Evolutionary conservation across 2,888 invertebrate genomes (phyloP).

Genomic region (Trilocha varians): DNA sequence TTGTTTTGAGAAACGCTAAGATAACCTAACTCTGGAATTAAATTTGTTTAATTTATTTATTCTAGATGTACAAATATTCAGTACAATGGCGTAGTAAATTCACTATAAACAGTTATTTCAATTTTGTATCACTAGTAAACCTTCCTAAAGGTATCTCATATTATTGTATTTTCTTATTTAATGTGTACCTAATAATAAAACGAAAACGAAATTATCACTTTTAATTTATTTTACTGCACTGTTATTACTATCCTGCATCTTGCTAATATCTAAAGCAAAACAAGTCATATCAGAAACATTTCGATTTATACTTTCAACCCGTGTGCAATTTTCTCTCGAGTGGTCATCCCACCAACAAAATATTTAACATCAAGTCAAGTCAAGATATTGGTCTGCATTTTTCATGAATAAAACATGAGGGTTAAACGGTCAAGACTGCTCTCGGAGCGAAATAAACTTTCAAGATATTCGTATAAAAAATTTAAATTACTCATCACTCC

Average conservation of each 20-base stretch:
- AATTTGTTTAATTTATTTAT: too few species aligned
- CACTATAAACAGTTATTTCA: too few species aligned
- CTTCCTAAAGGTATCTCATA: too few species aligned
- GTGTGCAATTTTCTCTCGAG: slow-evolving; percentile 26
- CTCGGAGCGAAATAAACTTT: slow-evolving; percentile 27
- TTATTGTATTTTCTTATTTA: too few species aligned
- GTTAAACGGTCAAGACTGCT: slow-evolving; percentile 39
- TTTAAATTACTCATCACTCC: not conserved
- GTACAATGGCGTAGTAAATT: too few species aligned
- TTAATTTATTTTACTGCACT: too few species aligned
- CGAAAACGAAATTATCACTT: too few species aligned
- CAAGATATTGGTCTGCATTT: slow-evolving; percentile 30
- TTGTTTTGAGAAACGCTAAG: too few species aligned
- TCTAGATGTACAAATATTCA: too few species aligned
- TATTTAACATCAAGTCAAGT: slow-evolving; percentile 27
- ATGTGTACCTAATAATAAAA: too few species aligned
- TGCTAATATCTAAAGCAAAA: not conserved
- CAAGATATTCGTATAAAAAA: slow-evolving; percentile 22
- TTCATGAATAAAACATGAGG: slow-evolving; percentile 43
- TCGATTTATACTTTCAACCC: slow-evolving; percentile 7
- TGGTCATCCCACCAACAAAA: slow-evolving; percentile 26
- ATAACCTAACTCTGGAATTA: too few species aligned
- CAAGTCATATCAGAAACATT: not conserved
- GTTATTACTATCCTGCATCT: not conserved
- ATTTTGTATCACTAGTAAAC: too few species aligned